These are phyloP conservation scores for Aeoliscus strigatus DNA, from an alignment of 2,797 vertebrate species.

Conservation along the genomic window DNA sequence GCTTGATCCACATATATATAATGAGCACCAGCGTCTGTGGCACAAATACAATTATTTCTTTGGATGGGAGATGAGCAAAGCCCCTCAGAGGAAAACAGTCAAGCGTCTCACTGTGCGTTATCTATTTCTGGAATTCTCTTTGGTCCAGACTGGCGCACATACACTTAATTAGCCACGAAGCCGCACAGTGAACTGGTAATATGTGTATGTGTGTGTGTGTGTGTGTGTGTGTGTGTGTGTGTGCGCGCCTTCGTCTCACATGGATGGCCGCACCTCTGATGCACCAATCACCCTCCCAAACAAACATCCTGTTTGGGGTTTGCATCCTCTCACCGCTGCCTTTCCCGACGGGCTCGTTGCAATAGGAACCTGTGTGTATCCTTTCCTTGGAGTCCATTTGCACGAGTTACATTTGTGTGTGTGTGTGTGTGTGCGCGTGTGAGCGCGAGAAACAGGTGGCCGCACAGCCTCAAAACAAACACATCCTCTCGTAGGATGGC, in stretches of 20 bases:
- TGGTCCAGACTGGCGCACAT: slow-evolving; percentile 45
- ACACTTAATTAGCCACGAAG: slow-evolving; percentile 58
- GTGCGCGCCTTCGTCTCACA: slow-evolving; percentile 31
- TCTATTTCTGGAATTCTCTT: slow-evolving; percentile 71
- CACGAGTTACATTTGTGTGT: slow-evolving; percentile 1
- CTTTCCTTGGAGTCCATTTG: no score
- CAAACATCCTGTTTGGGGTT: no score
- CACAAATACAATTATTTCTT: slow-evolving; percentile 51
- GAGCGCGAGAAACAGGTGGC: slow-evolving; percentile 16
- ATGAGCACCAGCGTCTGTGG: slow-evolving; percentile 33
- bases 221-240: no score
- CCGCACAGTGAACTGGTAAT: slow-evolving; percentile 37
- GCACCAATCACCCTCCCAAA: slow-evolving; percentile 31
- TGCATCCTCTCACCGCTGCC: slow-evolving; percentile 3
- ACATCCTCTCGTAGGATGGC: slow-evolving; percentile 12
- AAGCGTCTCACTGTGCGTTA: slow-evolving; percentile 47
- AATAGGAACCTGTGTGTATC: no score
- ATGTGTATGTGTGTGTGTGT: no score
- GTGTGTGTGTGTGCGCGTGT: slow-evolving; percentile 36
- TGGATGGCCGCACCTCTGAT: slow-evolving; percentile 28
- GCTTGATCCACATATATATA: slow-evolving; percentile 34
- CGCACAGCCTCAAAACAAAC: slow-evolving; percentile 35
- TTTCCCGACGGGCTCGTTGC: no score
- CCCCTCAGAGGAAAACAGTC: slow-evolving; percentile 58
- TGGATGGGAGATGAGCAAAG: slow-evolving; percentile 58